Conservation (phyloP, 2,113 vertebrate species). For the Sarotherodon lohbergeri region DNA sequence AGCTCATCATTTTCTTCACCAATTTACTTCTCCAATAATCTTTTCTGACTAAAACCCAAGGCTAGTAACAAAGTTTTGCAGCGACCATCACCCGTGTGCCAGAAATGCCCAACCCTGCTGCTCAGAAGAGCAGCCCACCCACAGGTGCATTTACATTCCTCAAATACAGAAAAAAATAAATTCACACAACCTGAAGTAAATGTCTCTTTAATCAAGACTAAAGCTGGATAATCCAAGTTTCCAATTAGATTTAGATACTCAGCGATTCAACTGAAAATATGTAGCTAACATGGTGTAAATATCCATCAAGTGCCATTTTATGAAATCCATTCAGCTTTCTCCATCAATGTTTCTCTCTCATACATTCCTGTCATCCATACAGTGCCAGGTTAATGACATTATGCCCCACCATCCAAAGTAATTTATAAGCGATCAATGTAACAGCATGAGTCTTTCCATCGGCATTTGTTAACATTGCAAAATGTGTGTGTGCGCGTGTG, state of each 20-base stretch:
- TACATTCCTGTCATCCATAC: constrained; percentile 55
- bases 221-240: constrained; percentile 19
- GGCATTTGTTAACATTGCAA: constrained; percentile 48
- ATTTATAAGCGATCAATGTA: constrained; percentile 59
- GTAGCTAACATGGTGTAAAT: constrained; percentile 44
- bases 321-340: constrained; percentile 40
- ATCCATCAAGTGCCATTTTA: constrained; percentile 45
- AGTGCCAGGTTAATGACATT: constrained; percentile 55
- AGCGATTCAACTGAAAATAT: constrained; percentile 23
- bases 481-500: constrained; percentile 3
- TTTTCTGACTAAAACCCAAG: background rate
- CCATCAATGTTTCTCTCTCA: constrained; percentile 44
- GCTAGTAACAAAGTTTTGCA: background rate
- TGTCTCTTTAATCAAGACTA: background rate
- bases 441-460: constrained; percentile 59
- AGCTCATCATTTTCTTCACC: background rate
- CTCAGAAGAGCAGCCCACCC: background rate
- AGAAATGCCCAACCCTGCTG: background rate
- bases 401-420: constrained; percentile 52
- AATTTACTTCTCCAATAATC: background rate
- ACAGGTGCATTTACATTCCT: background rate
- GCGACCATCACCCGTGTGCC: background rate
- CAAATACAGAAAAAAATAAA: background rate
- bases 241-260: constrained; percentile 28
- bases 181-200: background rate